These are phyloP conservation scores for Orchestes rusci DNA, from an alignment of 2,888 invertebrate genomes.

Conservation along the genomic window DNA sequence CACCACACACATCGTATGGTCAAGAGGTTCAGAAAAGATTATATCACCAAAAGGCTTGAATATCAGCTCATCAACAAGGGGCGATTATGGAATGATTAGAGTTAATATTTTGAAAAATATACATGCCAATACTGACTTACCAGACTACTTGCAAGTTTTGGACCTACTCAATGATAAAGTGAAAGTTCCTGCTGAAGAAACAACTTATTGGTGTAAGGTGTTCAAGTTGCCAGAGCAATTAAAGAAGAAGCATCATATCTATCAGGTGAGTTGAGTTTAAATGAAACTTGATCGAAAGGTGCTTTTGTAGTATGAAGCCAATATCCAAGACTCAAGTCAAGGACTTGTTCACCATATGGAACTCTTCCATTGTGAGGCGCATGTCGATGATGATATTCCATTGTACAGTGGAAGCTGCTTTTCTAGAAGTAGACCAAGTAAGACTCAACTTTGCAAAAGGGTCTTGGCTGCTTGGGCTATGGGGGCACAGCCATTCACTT, in stretches of 20 bases:
- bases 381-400: conserved; percentile 58
- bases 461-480: conserved; percentile 98
- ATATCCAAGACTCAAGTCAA: conserved; percentile 72
- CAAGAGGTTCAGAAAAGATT: conserved; percentile 68
- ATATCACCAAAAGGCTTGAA: conserved; percentile 60
- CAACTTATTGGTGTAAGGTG: conserved; percentile 96
- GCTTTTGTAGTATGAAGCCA: conserved; percentile 63
- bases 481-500: conserved; percentile 85
- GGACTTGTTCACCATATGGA: conserved; percentile 98
- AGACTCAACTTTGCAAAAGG: conserved; percentile 71
- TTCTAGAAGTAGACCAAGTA: conserved; percentile 60
- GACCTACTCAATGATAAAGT: conserved; percentile 58
- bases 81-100: conserved; percentile 67
- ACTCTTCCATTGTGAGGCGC: conserved; percentile 87
- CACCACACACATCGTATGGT: conserved; percentile 83
- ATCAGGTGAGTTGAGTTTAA: conserved; percentile 49
- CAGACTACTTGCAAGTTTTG: conserved; percentile 49
- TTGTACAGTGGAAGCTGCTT: conserved; percentile 83
- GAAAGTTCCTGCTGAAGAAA: conserved; percentile 74
- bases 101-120: conserved; percentile 60
- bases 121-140: conserved; percentile 38
- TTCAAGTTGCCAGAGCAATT: conserved; percentile 71
- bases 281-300: background rate
- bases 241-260: conserved; percentile 70
- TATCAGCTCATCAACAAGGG: conserved; percentile 47